Conservation (phyloP, 2,113 vertebrate genomes). For the Trogon surrucura region DNA sequence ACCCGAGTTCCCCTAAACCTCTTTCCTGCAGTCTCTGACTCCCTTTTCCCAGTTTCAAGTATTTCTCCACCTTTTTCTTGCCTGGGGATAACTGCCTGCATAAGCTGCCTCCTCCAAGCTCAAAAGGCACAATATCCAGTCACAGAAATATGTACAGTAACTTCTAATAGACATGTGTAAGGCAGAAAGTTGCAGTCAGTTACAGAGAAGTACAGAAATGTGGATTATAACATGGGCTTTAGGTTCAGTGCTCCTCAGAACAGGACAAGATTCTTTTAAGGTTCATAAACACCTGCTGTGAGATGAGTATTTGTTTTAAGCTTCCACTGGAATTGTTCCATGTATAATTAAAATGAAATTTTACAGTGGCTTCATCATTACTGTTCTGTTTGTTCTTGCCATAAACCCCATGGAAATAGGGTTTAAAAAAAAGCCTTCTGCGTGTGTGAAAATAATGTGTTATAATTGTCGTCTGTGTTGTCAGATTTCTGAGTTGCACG, state of each 20-base stretch:
- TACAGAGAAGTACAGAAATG: background rate
- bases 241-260: background rate
- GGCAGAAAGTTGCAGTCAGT: background rate
- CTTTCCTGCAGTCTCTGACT: background rate
- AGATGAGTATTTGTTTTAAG: background rate
- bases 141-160: background rate
- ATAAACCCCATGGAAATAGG: background rate
- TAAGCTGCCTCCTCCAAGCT: background rate
- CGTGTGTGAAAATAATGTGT: background rate
- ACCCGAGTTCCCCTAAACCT: background rate
- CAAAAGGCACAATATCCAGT: background rate
- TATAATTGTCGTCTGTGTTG: background rate
- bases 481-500: constrained; percentile 65
- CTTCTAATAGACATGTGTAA: background rate
- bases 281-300: accelerated
- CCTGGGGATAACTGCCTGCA: background rate
- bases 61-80: background rate
- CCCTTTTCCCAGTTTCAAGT: background rate
- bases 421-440: background rate
- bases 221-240: background rate
- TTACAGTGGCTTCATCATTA: background rate
- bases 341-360: background rate
- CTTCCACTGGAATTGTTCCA: background rate
- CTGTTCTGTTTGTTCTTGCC: background rate
- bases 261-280: background rate